phyloP scores from a whole-genome alignment of 2,888 invertebrate genomes.

The Gryllus longicercus region DNA sequence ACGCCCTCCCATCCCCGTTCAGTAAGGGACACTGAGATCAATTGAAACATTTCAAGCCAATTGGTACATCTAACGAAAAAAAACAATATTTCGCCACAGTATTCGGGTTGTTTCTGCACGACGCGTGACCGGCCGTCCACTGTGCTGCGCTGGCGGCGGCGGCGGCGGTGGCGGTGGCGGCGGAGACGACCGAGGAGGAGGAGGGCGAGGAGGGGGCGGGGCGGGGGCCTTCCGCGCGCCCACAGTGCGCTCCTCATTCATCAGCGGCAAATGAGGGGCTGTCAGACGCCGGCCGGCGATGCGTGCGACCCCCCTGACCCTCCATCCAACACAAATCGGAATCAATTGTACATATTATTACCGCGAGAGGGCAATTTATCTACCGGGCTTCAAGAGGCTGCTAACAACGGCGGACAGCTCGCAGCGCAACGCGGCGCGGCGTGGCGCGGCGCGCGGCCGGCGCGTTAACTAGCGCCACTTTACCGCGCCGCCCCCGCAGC shows the following conservation, averaged over 20 bases:
- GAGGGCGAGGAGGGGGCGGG: not conserved
- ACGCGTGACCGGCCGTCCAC: too few relatives aligned
- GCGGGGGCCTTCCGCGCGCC: not conserved
- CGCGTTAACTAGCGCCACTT: conserved; percentile 17
- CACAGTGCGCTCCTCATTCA: conserved; percentile 26
- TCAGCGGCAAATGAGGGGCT: conserved; percentile 32
- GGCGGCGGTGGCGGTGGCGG: too few relatives aligned
- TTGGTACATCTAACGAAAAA: too few relatives aligned
- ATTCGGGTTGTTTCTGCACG: too few relatives aligned
- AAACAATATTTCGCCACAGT: too few relatives aligned
- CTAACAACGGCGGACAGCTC: conserved; percentile 29
- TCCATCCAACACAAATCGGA: conserved; percentile 32
- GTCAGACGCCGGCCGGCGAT: conserved; percentile 26
- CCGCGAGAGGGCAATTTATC: conserved; percentile 30
- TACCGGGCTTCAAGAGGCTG: conserved; percentile 25
- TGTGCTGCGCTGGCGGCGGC: too few relatives aligned
- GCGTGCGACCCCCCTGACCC: conserved; percentile 27
- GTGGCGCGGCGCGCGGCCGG: not conserved
- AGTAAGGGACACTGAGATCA: too few relatives aligned
- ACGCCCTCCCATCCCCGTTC: too few relatives aligned
- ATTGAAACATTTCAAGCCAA: too few relatives aligned
- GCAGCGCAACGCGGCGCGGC: not conserved
- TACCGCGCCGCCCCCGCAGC: not conserved
- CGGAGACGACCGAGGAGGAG: not conserved
- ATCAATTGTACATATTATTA: conserved; percentile 34